These are phyloP conservation scores for Saccopteryx bilineata DNA, from an alignment of 2,113 vertebrate genomes.

Conservation along the genomic window DNA sequence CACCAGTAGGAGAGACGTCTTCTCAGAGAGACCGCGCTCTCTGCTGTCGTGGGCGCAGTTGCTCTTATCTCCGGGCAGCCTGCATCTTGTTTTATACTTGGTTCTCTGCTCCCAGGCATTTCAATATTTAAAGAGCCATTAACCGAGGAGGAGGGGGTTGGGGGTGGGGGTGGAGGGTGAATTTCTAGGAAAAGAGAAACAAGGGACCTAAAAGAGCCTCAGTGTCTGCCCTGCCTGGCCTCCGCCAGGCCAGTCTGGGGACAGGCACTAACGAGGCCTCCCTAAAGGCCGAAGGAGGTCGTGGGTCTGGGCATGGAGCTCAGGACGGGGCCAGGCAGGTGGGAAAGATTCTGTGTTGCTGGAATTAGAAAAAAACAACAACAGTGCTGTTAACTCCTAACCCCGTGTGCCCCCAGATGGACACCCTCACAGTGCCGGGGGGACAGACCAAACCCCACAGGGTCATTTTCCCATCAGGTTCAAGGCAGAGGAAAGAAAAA, in stretches of 20 bases:
- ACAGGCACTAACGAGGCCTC: background rate
- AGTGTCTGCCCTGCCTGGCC: background rate
- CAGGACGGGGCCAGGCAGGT: background rate
- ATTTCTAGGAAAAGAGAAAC: constrained; percentile 70
- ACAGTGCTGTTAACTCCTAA: constrained; percentile 63
- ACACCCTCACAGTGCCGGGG: background rate
- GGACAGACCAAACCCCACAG: background rate
- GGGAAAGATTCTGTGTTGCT: constrained; percentile 57
- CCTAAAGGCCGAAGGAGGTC: background rate
- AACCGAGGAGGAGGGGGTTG: constrained; percentile 1
- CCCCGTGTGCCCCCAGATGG: constrained; percentile 77
- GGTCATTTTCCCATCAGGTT: constrained; percentile 86
- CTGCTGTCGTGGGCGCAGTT: constrained; percentile 77
- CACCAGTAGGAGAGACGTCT: constrained; percentile 89
- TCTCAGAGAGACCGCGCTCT: constrained; percentile 91
- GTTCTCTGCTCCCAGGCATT: constrained; percentile 77
- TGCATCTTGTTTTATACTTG: constrained; percentile 73
- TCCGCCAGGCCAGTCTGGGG: background rate
- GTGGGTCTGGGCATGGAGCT: accelerated
- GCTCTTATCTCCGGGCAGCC: constrained; percentile 95
- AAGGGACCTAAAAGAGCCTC: background rate
- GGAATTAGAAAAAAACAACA: constrained; percentile 35
- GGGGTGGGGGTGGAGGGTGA: background rate
- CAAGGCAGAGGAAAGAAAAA: constrained; percentile 86
- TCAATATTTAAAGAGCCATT: constrained; percentile 87